Conservation (phyloP, 1,140 invertebrate species). For the Littorina saxatilis region DNA sequence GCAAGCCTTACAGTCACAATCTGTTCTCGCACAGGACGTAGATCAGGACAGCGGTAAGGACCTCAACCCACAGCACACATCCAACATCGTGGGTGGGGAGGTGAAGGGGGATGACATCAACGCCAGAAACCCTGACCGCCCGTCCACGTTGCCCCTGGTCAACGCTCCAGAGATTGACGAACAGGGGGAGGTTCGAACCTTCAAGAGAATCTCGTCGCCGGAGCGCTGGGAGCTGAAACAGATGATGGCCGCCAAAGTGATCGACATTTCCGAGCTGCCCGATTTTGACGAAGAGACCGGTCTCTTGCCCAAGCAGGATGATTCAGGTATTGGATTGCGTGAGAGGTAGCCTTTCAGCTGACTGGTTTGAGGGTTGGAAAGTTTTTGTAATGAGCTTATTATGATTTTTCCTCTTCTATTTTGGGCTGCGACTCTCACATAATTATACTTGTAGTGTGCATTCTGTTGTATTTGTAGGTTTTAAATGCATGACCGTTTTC, state of each 20-base stretch:
- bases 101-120: conserved; percentile 56
- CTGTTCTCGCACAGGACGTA: conserved; percentile 83
- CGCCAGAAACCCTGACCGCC: conserved; percentile 76
- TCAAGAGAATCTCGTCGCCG: conserved; percentile 93
- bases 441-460: too few species aligned
- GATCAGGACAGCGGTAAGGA: conserved; percentile 96
- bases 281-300: conserved; percentile 79
- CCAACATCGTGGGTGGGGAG: conserved; percentile 56
- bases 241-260: conserved; percentile 88
- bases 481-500: too few species aligned
- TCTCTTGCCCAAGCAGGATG: conserved; percentile 76
- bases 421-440: too few species aligned
- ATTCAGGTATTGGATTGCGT: conserved; percentile 66
- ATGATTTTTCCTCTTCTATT: too few species aligned
- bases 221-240: conserved; percentile 86
- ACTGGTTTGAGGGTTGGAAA: not conserved
- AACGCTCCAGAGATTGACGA: conserved; percentile 66
- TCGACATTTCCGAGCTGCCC: conserved; percentile 76
- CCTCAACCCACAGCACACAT: conserved; percentile 85
- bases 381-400: not conserved
- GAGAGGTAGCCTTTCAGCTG: too few species aligned
- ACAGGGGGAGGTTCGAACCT: conserved; percentile 90
- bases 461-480: too few species aligned
- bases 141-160: conserved; percentile 66
- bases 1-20: too few species aligned